These are phyloP conservation scores for Pristionchus fissidentatus DNA, from an alignment of 2,888 invertebrate species.

Conservation along the genomic window DNA sequence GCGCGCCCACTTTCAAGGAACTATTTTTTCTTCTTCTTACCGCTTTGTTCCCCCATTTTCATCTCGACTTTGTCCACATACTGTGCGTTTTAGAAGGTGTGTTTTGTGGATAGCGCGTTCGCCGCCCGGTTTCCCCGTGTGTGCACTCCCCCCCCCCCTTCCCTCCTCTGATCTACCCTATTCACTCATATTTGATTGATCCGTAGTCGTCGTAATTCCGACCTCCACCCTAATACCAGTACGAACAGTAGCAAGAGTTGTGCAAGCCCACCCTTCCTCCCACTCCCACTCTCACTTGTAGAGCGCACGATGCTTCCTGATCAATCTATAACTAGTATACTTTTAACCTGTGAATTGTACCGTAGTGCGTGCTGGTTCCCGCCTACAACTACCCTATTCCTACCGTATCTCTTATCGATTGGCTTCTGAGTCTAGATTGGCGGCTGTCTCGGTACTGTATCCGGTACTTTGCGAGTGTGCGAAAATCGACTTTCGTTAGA, in stretches of 20 bases:
- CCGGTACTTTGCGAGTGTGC: neutral
- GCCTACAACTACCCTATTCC: neutral
- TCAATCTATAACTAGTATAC: constrained; percentile 3
- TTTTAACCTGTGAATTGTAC: constrained; percentile 6
- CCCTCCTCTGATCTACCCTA: too few relatives aligned
- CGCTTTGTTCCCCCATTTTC: too few relatives aligned
- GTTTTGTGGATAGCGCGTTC: too few relatives aligned
- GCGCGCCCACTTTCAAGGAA: too few relatives aligned
- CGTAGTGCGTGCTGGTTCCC: constrained; percentile 35
- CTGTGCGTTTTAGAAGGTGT: too few relatives aligned
- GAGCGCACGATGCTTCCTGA: neutral
- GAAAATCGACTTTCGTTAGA: neutral
- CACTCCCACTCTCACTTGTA: constrained; percentile 7
- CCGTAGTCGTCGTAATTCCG: neutral
- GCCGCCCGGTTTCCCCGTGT: too few relatives aligned
- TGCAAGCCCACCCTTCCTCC: neutral
- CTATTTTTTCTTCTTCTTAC: too few relatives aligned
- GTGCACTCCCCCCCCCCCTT: too few relatives aligned
- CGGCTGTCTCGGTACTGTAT: neutral
- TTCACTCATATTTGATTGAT: neutral
- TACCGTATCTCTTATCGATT: too few relatives aligned
- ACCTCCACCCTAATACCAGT: neutral
- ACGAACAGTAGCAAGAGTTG: neutral
- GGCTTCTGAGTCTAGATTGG: neutral
- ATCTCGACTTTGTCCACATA: too few relatives aligned